phyloP scores from a whole-genome alignment of 2,888 invertebrate species.

The Drosophila paramelanica region DNA sequence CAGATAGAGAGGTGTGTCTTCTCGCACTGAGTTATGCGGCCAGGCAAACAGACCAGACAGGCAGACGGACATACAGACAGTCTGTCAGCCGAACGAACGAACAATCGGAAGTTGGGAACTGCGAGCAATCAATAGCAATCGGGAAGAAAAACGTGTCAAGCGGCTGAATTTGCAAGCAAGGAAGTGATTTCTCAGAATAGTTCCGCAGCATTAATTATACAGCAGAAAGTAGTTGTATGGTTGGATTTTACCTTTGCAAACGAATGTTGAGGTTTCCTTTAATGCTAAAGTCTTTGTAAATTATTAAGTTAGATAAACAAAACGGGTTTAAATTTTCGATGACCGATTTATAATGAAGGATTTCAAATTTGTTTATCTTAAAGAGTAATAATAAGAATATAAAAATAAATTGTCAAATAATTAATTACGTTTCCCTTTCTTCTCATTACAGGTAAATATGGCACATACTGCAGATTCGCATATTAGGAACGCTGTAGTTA shows the following conservation, averaged over 20 bases:
- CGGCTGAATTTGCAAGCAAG: conserved; percentile 15
- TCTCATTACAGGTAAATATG: conserved; percentile 58
- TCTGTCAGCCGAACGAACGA: conserved; percentile 30
- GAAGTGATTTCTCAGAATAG: conserved; percentile 29
- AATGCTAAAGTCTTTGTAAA: not conserved
- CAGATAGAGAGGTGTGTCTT: conserved; percentile 29
- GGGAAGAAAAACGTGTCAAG: conserved; percentile 34
- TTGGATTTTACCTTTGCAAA: not conserved
- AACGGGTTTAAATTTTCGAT: not conserved
- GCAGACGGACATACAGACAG: conserved; percentile 16
- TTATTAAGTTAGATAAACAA: not conserved
- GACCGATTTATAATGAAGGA: not conserved
- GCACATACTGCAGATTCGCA: not conserved
- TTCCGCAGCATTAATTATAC: conserved; percentile 12
- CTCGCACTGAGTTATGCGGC: conserved; percentile 41
- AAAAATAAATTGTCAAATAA: too few relatives aligned
- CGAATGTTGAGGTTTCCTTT: too few relatives aligned
- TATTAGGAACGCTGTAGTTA: not conserved
- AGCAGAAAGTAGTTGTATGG: conserved; percentile 6
- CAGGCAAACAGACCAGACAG: conserved; percentile 21
- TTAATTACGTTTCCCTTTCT: not conserved
- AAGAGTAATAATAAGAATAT: not conserved
- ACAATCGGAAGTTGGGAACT: conserved; percentile 62
- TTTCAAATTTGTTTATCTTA: too few relatives aligned
- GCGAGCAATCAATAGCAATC: conserved; percentile 55